Evolutionary conservation across 2,797 vertebrate species (phyloP).

Genomic region (Diglossa cyanea): DNA sequence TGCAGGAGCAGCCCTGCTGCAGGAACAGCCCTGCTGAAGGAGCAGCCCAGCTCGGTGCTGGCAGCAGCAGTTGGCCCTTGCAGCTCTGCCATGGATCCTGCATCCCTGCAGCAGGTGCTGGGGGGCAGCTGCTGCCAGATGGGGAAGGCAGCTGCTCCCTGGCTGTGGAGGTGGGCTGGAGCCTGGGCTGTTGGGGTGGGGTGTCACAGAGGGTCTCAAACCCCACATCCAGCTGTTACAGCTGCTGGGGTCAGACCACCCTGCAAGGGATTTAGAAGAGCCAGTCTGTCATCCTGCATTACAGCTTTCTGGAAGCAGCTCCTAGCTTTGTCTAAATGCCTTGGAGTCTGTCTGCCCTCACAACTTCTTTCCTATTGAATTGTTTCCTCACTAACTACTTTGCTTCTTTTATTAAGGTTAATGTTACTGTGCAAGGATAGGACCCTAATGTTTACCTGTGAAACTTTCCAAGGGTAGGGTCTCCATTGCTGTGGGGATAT

Average conservation of each 20-base stretch:
- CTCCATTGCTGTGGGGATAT: neutral
- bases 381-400: neutral
- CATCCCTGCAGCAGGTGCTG: constrained; percentile 20
- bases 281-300: neutral
- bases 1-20: too few relatives aligned
- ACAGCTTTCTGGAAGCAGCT: neutral
- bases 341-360: neutral
- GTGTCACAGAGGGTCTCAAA: neutral
- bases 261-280: neutral
- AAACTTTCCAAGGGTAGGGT: neutral
- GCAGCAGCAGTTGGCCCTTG: neutral
- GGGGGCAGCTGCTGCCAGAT: constrained; percentile 53
- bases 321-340: neutral
- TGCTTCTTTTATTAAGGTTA: neutral
- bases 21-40: too few relatives aligned
- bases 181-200: neutral
- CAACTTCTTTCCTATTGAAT: neutral
- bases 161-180: neutral
- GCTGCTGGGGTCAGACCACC: neutral
- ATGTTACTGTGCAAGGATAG: neutral
- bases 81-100: neutral
- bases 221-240: constrained; percentile 41
- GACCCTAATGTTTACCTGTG: neutral
- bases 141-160: constrained; percentile 45
- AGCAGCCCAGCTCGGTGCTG: neutral